Evolutionary conservation across 2,113 vertebrate genomes (phyloP), one percentile per base, ranked within the genome.

Genomic region (Tyto alba): DNA sequence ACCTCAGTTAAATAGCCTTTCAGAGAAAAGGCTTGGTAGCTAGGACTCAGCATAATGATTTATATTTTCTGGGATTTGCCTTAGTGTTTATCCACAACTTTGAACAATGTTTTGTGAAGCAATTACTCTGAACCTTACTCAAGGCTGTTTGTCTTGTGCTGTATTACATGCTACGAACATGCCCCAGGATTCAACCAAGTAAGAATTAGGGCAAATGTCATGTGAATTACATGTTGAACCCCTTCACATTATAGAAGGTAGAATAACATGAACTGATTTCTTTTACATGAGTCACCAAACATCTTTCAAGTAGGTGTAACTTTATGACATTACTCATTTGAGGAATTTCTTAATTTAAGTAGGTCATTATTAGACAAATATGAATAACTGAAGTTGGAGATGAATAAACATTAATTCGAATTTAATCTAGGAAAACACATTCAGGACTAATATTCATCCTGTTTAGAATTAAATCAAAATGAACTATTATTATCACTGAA

Each of bases 291-390:
- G 36, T 86, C 50, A 93, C 19, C 21, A 75, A 88, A 50, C 23
- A 86, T 7, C 45, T 74, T 90, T 95, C 38, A 95, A 91, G 34
- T 19, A 64, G 48, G 38, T 90, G 7, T 38, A 63, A 29, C 62
- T 45, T 82, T 62, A 77, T 76, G n/a, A 67, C 22, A 63, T 11
- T 38, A 43, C 32, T 43, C 27, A 66, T 68, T 87, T 6, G n/a
- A 90, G 29, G 60, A 89, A 90, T 83, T 80, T 90, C 43, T 82
- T 56, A 47, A 76, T 96, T 90, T 93, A 85, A 78, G 93, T 89
- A 92, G 21, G 32, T 8, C 23, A 68, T 75, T 94, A 56, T 82
- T 43, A 76, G 84, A 62, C 30, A 79, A 85, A 89, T 78, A 80
- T 30, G 18, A 85, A 52, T 89, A 34, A 60, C 32, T 82, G 18